These are phyloP conservation scores for Phalanger gymnotis DNA, from an alignment of 2,797 vertebrate genomes.

Conservation along the genomic window DNA sequence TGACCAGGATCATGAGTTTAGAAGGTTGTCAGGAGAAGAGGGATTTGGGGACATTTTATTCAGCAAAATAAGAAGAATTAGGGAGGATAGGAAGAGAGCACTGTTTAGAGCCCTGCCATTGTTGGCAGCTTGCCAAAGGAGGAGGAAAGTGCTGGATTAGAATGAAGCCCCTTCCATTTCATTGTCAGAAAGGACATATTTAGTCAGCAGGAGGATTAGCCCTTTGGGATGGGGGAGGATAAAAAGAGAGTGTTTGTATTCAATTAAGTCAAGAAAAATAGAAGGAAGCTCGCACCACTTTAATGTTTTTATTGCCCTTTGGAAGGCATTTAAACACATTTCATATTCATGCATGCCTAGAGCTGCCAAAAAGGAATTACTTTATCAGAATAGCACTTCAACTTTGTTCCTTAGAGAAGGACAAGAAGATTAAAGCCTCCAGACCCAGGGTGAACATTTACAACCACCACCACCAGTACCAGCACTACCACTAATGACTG, in stretches of 20 bases:
- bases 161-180: background rate
- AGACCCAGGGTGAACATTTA: background rate
- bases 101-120: conserved; percentile 9
- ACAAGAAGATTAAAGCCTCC: background rate
- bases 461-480: background rate
- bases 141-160: background rate
- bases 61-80: conserved; percentile 12
- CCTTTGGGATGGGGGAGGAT: conserved; percentile 15
- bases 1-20: background rate
- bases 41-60: background rate
- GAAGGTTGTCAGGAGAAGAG: conserved; percentile 34
- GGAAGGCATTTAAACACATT: conserved; percentile 22
- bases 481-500: background rate
- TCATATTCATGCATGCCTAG: conserved; percentile 42
- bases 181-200: conserved; percentile 8
- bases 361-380: conserved; percentile 49
- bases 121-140: background rate
- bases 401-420: background rate
- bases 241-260: background rate
- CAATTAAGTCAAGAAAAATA: conserved; percentile 53
- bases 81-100: conserved; percentile 6
- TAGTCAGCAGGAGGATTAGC: background rate
- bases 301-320: background rate
- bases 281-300: conserved; percentile 39
- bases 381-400: background rate